Evolutionary conservation across 2,888 invertebrate species (phyloP).

Genomic region (Rhagophthalmus giganteus): DNA sequence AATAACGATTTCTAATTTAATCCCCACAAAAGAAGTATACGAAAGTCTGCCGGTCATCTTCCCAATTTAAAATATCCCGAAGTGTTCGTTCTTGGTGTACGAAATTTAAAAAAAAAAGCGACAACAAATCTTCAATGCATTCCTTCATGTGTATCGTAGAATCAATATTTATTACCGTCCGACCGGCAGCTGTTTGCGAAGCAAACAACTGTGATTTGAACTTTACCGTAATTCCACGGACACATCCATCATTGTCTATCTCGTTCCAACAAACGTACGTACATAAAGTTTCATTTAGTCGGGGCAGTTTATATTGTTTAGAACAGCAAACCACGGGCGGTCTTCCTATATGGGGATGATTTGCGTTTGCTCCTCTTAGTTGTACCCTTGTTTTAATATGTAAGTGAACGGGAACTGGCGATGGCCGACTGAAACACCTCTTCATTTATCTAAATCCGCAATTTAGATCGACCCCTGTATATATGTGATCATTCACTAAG

Average conservation of each 20-base stretch:
- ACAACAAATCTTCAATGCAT: conserved; percentile 9
- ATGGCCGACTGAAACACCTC: conserved; percentile 48
- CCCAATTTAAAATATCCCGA: too few relatives aligned
- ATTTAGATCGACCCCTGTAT: conserved; percentile 46
- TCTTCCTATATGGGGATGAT: conserved; percentile 41
- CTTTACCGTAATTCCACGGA: conserved; percentile 16
- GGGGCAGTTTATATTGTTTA: conserved; percentile 40
- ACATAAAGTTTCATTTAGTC: conserved; percentile 14
- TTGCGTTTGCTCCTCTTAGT: conserved; percentile 31
- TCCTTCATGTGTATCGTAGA: conserved; percentile 29
- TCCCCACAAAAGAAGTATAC: too few relatives aligned
- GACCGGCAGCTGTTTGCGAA: conserved; percentile 40
- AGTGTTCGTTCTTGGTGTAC: background rate
- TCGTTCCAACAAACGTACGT: conserved; percentile 20
- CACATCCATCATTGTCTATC: conserved; percentile 16
- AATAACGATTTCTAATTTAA: too few relatives aligned
- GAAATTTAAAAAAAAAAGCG: background rate
- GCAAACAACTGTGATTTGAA: conserved; percentile 39
- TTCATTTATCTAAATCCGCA: conserved; percentile 51
- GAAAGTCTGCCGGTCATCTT: too few relatives aligned
- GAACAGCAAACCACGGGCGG: conserved; percentile 40
- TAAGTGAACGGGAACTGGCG: conserved; percentile 17
- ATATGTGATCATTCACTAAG: conserved; percentile 34
- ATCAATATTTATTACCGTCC: conserved; percentile 41
- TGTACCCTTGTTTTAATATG: conserved; percentile 20